Evolutionary conservation across 2,888 invertebrate genomes (phyloP).

Genomic region (Amphiduros pacificus): DNA sequence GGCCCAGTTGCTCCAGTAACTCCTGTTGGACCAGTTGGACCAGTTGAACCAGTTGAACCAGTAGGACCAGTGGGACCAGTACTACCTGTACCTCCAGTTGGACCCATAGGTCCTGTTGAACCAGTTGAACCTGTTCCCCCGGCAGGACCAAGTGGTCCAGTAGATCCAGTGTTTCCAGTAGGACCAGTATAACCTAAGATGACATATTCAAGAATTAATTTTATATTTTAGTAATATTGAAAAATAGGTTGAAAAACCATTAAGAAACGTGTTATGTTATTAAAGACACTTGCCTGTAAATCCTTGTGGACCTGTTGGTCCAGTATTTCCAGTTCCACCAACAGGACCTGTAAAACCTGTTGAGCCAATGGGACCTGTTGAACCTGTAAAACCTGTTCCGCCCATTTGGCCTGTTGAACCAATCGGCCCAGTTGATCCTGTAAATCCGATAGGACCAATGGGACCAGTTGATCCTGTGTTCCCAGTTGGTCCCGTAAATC

Average conservation of each 20-base stretch:
- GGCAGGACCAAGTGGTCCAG: not conserved
- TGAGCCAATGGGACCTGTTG: constrained; percentile 10
- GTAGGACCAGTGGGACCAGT: constrained; percentile 2
- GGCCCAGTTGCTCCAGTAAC: constrained; percentile 6
- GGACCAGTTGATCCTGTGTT: constrained; percentile 3
- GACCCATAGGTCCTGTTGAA: not conserved
- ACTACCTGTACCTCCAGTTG: constrained; percentile 1
- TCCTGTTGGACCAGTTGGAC: constrained; percentile 9
- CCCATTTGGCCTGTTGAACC: constrained; percentile 19
- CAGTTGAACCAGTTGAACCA: constrained; percentile 6
- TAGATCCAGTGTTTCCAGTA: not conserved
- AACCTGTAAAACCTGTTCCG: constrained; percentile 12
- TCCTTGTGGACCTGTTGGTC: constrained; percentile 11
- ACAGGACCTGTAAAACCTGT: constrained; percentile 10
- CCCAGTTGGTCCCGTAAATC: constrained; percentile 6
- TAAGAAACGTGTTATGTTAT: too few relatives aligned
- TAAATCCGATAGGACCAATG: constrained; percentile 2
- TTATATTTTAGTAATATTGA: too few relatives aligned
- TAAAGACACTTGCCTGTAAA: constrained; percentile 11
- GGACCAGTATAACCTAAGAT: not conserved
- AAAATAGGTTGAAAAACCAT: too few relatives aligned
- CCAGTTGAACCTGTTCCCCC: not conserved
- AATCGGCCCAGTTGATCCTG: constrained; percentile 7
- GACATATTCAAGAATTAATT: too few relatives aligned
- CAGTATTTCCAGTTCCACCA: constrained; percentile 20